Base-by-base conservation (phyloP, 2,888 invertebrate species). In the Lottia gigantea region DNA sequence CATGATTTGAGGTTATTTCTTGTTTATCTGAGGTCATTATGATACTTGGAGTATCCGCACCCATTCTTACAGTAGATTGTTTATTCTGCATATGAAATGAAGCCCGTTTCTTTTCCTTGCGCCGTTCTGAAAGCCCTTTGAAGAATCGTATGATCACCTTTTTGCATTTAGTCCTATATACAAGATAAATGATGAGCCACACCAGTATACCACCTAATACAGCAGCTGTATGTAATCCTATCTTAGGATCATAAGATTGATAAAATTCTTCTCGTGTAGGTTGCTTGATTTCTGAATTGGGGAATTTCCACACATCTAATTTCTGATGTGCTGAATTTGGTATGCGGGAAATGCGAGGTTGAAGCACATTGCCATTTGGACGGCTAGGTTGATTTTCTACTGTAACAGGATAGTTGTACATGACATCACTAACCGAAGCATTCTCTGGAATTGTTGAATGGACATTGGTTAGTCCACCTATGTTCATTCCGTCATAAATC, bases 401-500 rank as follows among this genome's bases (percentile, higher is more conserved):
- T 64, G 64, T 23, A 40, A 47, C 63, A 61, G 68, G 71, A 49
- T 46, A 12, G 64, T 19, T 45, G 40, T 47, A 67, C 61, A 64
- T 65, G 71, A 55, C 66, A 67, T 64, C 65, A 64, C 67, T 66
- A 70, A 49, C 45, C 65, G 66, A 47, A 62, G 63, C 73, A 71
- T 73, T 71, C 69, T 75, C 63, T 62, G 62, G 40, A 62, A 63
- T 49, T 49, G 62, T 67, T 67, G 66, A 67, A 62, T 65, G 66
- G 55, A 65, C 70, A 71, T 68, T 46, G 64, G 64, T 64, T 26
- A 72, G 65, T 64, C 65, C 75, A 75, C 76, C 77, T 76, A 70
- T 78, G 76, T 71, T 80, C 82, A 82, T 82, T 71, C 78, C 80
- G 77, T 81, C 81, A 81, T 82, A 75, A 76, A 78, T 72, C 82